These are phyloP conservation scores for Vanessa tameamea DNA, from an alignment of 1,140 invertebrate genomes.

Conservation along the genomic window DNA sequence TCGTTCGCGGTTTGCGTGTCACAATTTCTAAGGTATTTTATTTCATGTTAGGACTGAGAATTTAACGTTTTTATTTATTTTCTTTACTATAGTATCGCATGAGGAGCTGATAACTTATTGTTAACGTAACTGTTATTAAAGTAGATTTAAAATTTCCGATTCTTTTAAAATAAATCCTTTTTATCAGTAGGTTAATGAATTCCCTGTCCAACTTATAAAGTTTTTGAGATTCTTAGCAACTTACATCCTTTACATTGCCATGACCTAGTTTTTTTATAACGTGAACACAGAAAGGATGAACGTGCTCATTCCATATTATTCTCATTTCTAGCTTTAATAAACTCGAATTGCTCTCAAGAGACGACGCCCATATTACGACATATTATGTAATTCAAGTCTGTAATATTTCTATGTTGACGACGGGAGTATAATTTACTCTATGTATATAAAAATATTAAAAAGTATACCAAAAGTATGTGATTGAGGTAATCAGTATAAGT, in stretches of 20 bases:
- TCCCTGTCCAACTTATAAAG: neutral
- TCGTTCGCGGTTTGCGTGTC: neutral
- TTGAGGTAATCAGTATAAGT: neutral
- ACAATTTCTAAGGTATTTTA: too few relatives aligned
- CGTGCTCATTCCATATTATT: conserved; percentile 32
- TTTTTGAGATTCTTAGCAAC: conserved; percentile 19
- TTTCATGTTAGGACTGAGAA: too few relatives aligned
- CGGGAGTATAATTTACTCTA: neutral
- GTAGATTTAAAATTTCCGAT: too few relatives aligned
- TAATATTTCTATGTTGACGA: neutral
- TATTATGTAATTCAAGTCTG: neutral
- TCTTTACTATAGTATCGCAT: conserved; percentile 9
- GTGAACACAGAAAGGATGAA: conserved; percentile 12
- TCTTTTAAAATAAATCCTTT: too few relatives aligned
- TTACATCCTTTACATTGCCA: conserved; percentile 15
- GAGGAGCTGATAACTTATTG: neutral
- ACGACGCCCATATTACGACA: conserved; percentile 27
- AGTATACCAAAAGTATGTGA: too few relatives aligned
- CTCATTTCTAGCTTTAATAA: conserved; percentile 41
- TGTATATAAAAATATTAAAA: neutral
- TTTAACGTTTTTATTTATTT: conserved; percentile 1
- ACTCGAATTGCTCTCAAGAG: conserved; percentile 38
- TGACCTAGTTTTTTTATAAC: conserved; percentile 19
- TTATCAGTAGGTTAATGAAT: too few relatives aligned
- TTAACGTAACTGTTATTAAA: neutral